Evolutionary conservation across 2,888 invertebrate genomes (phyloP), one percentile per base, ranked within the genome.

Genomic region (Clivina fossor): DNA sequence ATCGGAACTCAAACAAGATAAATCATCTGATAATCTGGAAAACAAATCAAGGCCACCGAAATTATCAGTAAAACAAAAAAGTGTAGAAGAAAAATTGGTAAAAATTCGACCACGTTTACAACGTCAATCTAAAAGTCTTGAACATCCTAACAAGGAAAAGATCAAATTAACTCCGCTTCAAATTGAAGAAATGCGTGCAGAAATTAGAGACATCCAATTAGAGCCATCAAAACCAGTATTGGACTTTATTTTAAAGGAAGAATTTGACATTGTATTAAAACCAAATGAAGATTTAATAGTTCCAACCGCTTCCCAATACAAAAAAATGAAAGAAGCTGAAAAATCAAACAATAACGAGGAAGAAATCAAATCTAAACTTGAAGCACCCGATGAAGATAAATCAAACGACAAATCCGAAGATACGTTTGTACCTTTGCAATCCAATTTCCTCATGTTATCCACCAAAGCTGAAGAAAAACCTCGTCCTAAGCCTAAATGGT

Each of bases 401-500:
- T 33, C 48, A 22, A 40, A 38, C 1, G 70, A 72, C 9, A 66
- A 72, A 18, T 72, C 72, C 56, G 73, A 72, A 51, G 71, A 73
- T 59, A 68, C 69, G 18, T 73, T 73, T 57, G 69, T 71, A 2
- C 74, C 74, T 5, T 62, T 74, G 4, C 71, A 72, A 59, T 72
- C 74, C 2, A 74, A 74, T 58, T 65, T 73, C 18, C 49, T 74
- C 2, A 70, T 71, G 19, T 1, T 33, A 7, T 65, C 67, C 30
- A 73, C 65, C 61, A n/a, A n/a, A n/a, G 72, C 73, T 73, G 68
- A 73, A 62, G 73, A 73, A 1, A 66, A 62, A 50, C 68, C 64
- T 58, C 69, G 71, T 59, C 55, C 55, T 3, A 74, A 73, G 63
- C 73, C 74, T 1, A 69, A 69, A 51, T 73, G 73, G 61, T 65